phyloP scores from a whole-genome alignment of 1,140 invertebrate genomes.

The Sesamia nonagrioides region DNA sequence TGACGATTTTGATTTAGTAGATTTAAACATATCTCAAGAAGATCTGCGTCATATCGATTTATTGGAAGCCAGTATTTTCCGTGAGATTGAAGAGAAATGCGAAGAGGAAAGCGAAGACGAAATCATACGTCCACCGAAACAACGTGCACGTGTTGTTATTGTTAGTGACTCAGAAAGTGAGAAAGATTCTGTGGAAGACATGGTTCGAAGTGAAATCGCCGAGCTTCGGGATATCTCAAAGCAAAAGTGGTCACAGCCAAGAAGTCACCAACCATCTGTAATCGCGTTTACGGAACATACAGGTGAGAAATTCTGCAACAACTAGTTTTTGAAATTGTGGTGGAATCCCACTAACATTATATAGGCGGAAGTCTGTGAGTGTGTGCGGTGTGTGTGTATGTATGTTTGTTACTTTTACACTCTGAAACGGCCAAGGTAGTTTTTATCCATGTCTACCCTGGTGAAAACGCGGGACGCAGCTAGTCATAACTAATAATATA shows the following conservation, averaged over 20 bases:
- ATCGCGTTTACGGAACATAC: constrained; percentile 1
- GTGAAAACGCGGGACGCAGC: too few relatives aligned
- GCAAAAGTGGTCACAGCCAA: not conserved
- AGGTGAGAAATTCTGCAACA: not conserved
- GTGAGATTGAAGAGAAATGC: not conserved
- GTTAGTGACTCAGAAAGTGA: constrained; percentile 7
- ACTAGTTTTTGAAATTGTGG: not conserved
- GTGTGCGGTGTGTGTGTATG: too few relatives aligned
- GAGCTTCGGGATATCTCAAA: not conserved
- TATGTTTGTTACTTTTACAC: too few relatives aligned
- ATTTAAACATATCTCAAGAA: constrained; percentile 6
- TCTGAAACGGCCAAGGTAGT: too few relatives aligned
- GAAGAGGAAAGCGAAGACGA: constrained; percentile 1
- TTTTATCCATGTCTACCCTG: too few relatives aligned
- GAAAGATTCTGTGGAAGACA: constrained; percentile 11
- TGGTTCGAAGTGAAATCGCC: not conserved
- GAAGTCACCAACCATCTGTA: not conserved
- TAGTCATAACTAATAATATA: too few relatives aligned
- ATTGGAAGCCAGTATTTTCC: not conserved
- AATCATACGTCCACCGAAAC: constrained; percentile 8
- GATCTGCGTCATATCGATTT: not conserved
- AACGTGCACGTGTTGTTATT: constrained; percentile 13
- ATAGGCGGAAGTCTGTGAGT: too few relatives aligned
- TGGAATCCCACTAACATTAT: too few relatives aligned
- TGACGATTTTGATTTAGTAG: not conserved